phyloP scores from a whole-genome alignment of 2,888 invertebrate species.

The Nebria brevicollis region DNA sequence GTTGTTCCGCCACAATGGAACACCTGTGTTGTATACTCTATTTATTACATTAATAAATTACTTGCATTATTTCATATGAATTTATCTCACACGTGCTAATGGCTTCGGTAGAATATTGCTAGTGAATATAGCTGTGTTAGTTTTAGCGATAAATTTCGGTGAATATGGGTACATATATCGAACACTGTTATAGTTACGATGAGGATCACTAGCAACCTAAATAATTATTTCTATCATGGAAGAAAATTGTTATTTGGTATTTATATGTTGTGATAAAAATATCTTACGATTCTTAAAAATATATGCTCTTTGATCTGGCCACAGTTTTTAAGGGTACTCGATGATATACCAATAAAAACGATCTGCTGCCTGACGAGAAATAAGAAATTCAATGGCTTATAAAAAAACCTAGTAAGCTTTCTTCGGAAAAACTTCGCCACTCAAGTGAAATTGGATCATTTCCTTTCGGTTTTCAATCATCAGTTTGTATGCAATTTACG shows the following conservation, averaged over 20 bases:
- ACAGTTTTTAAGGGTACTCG: background rate
- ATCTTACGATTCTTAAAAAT: background rate
- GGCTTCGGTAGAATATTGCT: background rate
- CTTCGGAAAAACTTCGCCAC: background rate
- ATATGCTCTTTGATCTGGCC: background rate
- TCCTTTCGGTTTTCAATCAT: background rate
- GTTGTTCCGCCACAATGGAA: background rate
- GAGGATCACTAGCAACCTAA: background rate
- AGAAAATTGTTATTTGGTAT: no score
- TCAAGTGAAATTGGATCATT: constrained; percentile 16
- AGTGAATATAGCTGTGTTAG: background rate
- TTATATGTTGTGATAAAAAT: no score
- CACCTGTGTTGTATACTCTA: background rate
- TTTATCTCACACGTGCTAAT: constrained; percentile 1
- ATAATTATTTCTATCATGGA: no score
- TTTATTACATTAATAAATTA: background rate
- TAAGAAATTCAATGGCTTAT: constrained; percentile 9
- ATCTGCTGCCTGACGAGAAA: background rate
- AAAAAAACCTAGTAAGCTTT: constrained; percentile 3
- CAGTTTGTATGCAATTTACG: background rate
- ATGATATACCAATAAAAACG: background rate
- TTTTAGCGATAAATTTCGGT: background rate
- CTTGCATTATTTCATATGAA: background rate
- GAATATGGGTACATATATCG: background rate
- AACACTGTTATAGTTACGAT: background rate